Conservation (phyloP, 2,797 vertebrate genomes). For the Smutsia temminckii region DNA sequence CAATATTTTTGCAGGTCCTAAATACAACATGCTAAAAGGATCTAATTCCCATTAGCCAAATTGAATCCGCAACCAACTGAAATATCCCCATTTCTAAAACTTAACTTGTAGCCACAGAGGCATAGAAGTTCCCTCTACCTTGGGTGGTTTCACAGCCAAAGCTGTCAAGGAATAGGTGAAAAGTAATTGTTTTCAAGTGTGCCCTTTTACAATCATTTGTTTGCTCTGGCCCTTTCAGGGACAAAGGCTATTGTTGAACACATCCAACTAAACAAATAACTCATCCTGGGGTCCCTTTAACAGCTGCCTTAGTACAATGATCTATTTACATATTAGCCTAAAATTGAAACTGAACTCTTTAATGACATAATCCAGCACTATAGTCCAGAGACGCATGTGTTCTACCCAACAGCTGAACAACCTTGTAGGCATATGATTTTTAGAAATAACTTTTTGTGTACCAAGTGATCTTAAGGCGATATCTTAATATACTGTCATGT, state of each 20-base stretch:
- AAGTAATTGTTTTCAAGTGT: constrained; percentile 92
- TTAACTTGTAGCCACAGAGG: constrained; percentile 75
- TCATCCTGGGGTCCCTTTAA: constrained; percentile 89
- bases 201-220: constrained; percentile 91
- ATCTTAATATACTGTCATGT: constrained; percentile 71
- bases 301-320: constrained; percentile 90
- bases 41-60: constrained; percentile 70
- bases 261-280: constrained; percentile 91
- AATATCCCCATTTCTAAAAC: constrained; percentile 75
- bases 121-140: constrained; percentile 82
- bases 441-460: constrained; percentile 80
- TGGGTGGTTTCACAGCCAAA: constrained; percentile 89
- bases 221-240: constrained; percentile 90
- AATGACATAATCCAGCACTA: constrained; percentile 87
- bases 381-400: constrained; percentile 84
- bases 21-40: constrained; percentile 60
- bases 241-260: constrained; percentile 91
- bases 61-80: constrained; percentile 52
- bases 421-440: constrained; percentile 83
- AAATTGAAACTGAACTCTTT: constrained; percentile 90
- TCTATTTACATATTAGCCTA: constrained; percentile 89
- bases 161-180: constrained; percentile 89
- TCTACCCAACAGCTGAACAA: constrained; percentile 85
- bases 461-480: constrained; percentile 68
- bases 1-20: constrained; percentile 69